Conservation (phyloP, 2,888 invertebrate species). For the Cryptophagus acutangulus region DNA sequence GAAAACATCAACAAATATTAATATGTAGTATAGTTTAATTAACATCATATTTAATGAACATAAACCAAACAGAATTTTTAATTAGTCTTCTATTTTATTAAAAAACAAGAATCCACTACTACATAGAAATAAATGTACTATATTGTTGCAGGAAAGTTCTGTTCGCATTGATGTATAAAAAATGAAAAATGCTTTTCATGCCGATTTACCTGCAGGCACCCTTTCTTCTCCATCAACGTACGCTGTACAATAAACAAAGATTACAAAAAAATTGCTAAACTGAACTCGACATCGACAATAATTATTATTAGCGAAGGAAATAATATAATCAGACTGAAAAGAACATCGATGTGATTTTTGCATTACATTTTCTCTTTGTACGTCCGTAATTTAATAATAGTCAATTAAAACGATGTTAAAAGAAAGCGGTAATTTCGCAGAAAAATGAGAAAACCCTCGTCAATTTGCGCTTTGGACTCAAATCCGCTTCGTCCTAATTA, state of each 20-base stretch:
- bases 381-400: conserved; percentile 4
- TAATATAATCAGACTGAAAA: no score
- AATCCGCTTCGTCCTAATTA: conserved; percentile 3
- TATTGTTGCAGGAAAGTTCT: not conserved
- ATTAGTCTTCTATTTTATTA: no score
- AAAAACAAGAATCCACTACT: conserved; percentile 2
- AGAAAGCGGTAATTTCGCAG: conserved; percentile 2
- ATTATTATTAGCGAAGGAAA: no score
- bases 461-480: conserved; percentile 1
- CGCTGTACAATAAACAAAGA: conserved; percentile 46
- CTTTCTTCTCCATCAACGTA: conserved; percentile 65
- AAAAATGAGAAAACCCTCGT: not conserved
- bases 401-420: conserved; percentile 5
- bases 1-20: no score
- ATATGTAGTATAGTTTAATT: no score
- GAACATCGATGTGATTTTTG: no score
- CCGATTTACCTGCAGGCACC: conserved; percentile 60
- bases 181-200: conserved; percentile 29
- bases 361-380: no score
- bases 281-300: no score
- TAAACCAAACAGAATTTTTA: no score
- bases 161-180: conserved; percentile 8
- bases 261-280: no score
- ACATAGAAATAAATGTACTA: conserved; percentile 8
- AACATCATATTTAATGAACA: no score